Evolutionary conservation across 2,888 invertebrate genomes (phyloP).

Genomic region (Aphidoletes aphidimyza): DNA sequence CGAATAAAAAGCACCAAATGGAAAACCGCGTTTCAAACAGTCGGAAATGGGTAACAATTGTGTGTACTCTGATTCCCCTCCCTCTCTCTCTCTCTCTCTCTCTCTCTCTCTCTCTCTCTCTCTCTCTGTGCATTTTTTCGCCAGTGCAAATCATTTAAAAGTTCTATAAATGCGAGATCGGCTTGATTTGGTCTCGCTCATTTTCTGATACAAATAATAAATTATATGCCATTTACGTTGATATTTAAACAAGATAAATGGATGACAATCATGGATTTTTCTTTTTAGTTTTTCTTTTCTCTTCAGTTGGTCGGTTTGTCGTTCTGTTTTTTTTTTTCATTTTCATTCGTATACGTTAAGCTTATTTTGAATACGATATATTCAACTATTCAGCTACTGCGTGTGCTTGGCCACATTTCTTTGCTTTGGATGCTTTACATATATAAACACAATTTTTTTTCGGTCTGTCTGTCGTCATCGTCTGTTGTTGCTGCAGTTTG

Average conservation of each 20-base stretch:
- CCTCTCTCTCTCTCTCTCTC: neutral
- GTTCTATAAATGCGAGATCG: neutral
- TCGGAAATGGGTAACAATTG: slow-evolving; percentile 24
- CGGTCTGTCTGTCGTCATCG: neutral
- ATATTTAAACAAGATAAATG: slow-evolving; percentile 55
- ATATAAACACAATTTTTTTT: neutral
- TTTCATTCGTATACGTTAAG: too few relatives aligned
- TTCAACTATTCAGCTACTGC: slow-evolving; percentile 45
- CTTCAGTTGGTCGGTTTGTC: neutral
- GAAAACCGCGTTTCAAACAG: neutral
- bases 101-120: neutral
- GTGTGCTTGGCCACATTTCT: slow-evolving; percentile 10
- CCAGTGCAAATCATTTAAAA: slow-evolving; percentile 38
- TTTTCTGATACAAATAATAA: slow-evolving; percentile 54
- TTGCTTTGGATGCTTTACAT: neutral
- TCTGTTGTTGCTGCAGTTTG: neutral
- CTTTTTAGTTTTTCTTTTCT: neutral
- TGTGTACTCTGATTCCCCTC: neutral
- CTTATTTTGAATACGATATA: slow-evolving; percentile 16
- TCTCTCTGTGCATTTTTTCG: too few relatives aligned
- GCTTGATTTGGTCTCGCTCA: slow-evolving; percentile 41
- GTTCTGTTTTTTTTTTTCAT: too few relatives aligned
- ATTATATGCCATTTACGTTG: slow-evolving; percentile 55
- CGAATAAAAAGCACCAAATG: neutral
- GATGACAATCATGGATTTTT: slow-evolving; percentile 54